Percentiles rank a stretch among this genome's conserved stretches.
These are phyloP conservation scores for Lasioglossum lativentre DNA, from an alignment of 2,888 invertebrate species.

Conservation along the genomic window DNA sequence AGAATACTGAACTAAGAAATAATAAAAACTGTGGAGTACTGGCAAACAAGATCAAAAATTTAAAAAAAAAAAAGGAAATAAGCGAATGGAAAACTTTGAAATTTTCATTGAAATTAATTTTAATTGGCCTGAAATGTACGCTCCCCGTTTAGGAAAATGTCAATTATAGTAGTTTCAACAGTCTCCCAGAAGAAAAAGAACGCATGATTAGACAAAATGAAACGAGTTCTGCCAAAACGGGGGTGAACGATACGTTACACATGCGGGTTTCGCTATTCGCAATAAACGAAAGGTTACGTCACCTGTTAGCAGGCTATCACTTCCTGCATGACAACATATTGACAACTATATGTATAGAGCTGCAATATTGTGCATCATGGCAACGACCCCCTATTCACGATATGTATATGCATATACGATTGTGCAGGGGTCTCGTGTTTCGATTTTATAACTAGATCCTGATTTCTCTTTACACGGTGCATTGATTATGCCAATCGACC, in stretches of 20 bases:
- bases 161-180: neutral
- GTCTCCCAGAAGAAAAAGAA: neutral
- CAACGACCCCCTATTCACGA: neutral
- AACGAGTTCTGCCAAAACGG: neutral
- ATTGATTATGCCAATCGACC: neutral
- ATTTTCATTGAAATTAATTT: no score
- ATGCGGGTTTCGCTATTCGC: neutral
- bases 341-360: no score
- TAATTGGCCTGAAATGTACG: neutral
- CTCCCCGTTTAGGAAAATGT: neutral
- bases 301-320: neutral
- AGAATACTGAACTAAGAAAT: no score
- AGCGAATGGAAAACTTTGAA: no score
- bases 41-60: no score
- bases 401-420: neutral
- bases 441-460: neutral
- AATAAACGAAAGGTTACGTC: neutral
- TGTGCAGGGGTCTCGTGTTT: neutral
- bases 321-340: conserved; percentile 17
- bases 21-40: no score
- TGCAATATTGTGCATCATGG: neutral
- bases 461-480: conserved; percentile 8
- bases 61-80: no score
- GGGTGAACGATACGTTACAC: neutral
- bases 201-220: no score